Evolutionary conservation across 2,797 vertebrate species (phyloP).

Genomic region (Steatocranus sp.): DNA sequence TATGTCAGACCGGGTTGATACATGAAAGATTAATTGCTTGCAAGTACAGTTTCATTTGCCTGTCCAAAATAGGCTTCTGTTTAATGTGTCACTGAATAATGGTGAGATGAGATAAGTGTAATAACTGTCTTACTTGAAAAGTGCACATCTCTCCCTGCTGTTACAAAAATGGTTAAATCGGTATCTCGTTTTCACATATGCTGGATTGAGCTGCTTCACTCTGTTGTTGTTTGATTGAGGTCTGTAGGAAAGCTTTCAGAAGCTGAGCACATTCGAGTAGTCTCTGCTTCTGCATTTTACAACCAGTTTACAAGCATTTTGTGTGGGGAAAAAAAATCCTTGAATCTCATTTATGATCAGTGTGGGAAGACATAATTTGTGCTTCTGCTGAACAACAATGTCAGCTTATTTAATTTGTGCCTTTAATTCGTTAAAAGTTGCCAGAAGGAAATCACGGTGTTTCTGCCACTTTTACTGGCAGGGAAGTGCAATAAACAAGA

Average conservation of each 20-base stretch:
- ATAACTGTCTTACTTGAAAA: not conserved
- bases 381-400: not conserved
- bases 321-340: accelerated
- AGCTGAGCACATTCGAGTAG: not conserved
- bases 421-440: not conserved
- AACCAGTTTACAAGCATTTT: not conserved
- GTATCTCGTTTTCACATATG: too few relatives aligned
- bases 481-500: not conserved
- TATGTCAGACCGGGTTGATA: not conserved
- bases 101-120: not conserved
- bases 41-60: not conserved
- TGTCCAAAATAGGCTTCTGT: not conserved
- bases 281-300: not conserved
- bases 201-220: not conserved
- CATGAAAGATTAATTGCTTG: not conserved
- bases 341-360: not conserved
- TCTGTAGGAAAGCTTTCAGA: not conserved
- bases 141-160: not conserved
- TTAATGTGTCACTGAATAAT: not conserved
- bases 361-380: not conserved
- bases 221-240: not conserved
- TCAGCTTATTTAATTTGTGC: not conserved
- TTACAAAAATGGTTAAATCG: not conserved
- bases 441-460: not conserved
- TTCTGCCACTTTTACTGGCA: not conserved